Conservation (phyloP, 2,888 invertebrate species). For the Stenchaetothrips biformis region DNA sequence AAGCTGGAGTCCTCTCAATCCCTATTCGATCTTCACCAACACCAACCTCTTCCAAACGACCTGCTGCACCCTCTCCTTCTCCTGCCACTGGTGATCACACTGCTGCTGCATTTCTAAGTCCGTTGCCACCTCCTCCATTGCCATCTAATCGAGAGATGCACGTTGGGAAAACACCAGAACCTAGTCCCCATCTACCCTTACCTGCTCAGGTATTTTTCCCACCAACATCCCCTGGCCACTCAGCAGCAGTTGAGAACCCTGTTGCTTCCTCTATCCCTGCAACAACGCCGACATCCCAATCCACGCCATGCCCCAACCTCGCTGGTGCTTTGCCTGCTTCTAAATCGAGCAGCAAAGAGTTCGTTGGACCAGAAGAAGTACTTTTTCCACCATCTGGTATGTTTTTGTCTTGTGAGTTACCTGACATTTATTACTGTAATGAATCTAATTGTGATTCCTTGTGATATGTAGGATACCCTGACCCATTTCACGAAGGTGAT, state of each 20-base stretch:
- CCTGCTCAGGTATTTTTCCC: constrained; percentile 1
- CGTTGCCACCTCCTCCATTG: not conserved
- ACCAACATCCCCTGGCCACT: constrained; percentile 28
- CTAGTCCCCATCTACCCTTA: not conserved
- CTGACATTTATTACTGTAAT: not conserved
- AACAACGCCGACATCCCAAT: constrained; percentile 27
- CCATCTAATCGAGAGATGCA: not conserved
- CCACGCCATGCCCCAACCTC: constrained; percentile 32
- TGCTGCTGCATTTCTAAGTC: not conserved
- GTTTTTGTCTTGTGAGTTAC: constrained; percentile 19
- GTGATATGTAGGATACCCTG: constrained; percentile 53
- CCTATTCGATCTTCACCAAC: constrained; percentile 34
- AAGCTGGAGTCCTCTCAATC: constrained; percentile 31
- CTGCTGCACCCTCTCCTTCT: not conserved
- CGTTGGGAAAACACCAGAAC: not conserved
- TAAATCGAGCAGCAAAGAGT: constrained; percentile 31
- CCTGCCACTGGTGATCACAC: not conserved
- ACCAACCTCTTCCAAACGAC: not conserved
- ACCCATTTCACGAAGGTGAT: constrained; percentile 60
- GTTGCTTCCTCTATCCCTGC: constrained; percentile 28
- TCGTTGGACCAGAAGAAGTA: constrained; percentile 45
- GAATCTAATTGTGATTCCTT: constrained; percentile 18
- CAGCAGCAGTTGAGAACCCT: not conserved
- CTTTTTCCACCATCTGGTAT: constrained; percentile 58
- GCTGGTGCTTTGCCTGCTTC: constrained; percentile 36